Evolutionary conservation across 2,113 vertebrate genomes (phyloP).

Genomic region (Microtus montanus): DNA sequence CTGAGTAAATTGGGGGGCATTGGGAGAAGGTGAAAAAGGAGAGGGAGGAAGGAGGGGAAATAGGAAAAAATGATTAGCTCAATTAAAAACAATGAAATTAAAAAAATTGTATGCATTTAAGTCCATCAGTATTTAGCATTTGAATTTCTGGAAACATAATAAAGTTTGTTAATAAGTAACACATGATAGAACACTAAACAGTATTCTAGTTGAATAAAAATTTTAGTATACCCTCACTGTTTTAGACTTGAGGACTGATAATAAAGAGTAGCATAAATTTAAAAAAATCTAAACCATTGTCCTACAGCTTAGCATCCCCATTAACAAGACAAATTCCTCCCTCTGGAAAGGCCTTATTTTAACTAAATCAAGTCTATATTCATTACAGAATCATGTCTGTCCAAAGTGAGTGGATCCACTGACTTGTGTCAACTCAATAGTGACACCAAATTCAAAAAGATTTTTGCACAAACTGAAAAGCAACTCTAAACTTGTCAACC

Average conservation of each 20-base stretch:
- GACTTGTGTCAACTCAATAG: not conserved
- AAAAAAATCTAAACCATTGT: not conserved
- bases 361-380: not conserved
- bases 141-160: not conserved
- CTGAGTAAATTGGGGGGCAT: no score
- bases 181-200: not conserved
- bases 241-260: not conserved
- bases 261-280: not conserved
- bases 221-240: not conserved
- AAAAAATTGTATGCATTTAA: not conserved
- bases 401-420: not conserved
- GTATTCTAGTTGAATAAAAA: not conserved
- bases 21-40: no score
- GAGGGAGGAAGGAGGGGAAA: no score
- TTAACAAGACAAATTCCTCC: conserved; percentile 4
- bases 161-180: conserved; percentile 26
- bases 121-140: not conserved
- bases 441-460: conserved; percentile 30
- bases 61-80: no score
- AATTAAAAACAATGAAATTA: no score
- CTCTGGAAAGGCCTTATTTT: conserved; percentile 36
- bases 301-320: not conserved
- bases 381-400: conserved; percentile 28
- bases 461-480: not conserved
- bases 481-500: conserved; percentile 20